Evolutionary conservation across 2,888 invertebrate genomes (phyloP), one percentile per base, ranked within the genome.

Genomic region (Apotomis turbidana): DNA sequence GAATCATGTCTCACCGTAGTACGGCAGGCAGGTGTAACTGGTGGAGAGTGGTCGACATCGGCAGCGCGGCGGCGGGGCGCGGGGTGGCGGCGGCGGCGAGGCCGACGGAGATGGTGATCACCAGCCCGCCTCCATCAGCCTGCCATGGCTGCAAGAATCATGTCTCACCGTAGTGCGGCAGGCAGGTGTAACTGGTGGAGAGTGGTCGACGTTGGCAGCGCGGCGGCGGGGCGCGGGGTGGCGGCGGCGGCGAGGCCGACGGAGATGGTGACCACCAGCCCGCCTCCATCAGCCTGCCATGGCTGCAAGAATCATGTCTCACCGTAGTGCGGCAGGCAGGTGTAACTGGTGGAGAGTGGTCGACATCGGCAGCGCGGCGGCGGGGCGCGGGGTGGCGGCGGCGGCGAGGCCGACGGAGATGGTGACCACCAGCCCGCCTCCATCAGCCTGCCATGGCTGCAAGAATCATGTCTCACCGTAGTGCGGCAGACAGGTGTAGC

Each of bases 351-450:
- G 75, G 91, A 90, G 78, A 89, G 86, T 61, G 91, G 85, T 79
- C 91, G 81, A 90, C 94, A 86, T 87, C 93, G 87, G 86, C 94
- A 86, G 91, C 94, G 85, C 81, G 87, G 84, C 72, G 87, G 84
- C 84, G 87, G 89, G 88, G 89, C 89, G 88, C 88, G 91, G 86
- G 90, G 90, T 86, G 90, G 91, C 87, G 90, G 90, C 89, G 90
- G 91, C 87, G 91, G 89, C 78, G 90, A 89, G 82, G 89, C 88
- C 87, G 90, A 88, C 84, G 89, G 90, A 80, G 90, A 89, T 78
- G 90, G 89, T 77, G 90, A 90, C 90, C 91, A 86, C 88, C 87
- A 90, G 86, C 90, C 90, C 80, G 88, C 86, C 81, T 87, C 90
- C 90, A 92, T 92, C 88, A 91, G 87, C 89, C 88, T 88, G 84